Evolutionary conservation across 2,113 vertebrate genomes (phyloP).

Genomic region (Vulpes lagopus): DNA sequence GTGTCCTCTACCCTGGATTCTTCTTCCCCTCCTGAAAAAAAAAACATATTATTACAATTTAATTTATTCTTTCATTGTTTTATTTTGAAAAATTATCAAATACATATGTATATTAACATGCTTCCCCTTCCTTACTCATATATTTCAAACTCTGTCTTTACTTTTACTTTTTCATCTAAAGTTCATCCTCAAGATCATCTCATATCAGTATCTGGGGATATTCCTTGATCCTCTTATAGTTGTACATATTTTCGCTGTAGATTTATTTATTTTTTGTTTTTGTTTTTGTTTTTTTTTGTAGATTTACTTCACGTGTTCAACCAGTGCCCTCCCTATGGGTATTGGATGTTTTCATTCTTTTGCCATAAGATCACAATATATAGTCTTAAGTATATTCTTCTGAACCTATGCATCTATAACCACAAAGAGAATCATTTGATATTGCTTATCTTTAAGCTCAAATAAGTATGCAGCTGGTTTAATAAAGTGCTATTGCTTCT

Average conservation of each 20-base stretch:
- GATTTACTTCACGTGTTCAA: not conserved
- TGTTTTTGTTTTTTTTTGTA: too few relatives aligned
- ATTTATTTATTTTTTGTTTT: too few relatives aligned
- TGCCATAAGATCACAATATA: not conserved
- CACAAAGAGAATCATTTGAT: not conserved
- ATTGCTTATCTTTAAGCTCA: not conserved
- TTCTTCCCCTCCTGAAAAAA: not conserved
- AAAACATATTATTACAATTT: not conserved
- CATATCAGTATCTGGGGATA: not conserved
- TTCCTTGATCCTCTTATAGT: not conserved
- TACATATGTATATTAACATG: not conserved
- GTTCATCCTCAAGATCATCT: not conserved
- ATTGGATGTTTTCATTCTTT: not conserved
- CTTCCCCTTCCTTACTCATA: not conserved
- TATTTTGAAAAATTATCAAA: slow-evolving; percentile 17
- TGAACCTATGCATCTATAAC: not conserved
- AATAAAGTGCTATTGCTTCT: not conserved
- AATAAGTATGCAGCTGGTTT: not conserved
- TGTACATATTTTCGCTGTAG: not conserved
- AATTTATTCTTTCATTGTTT: not conserved
- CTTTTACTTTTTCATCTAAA: slow-evolving; percentile 4
- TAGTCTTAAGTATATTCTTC: not conserved
- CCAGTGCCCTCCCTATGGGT: not conserved
- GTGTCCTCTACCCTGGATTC: not conserved
- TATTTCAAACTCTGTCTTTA: not conserved